Evolutionary conservation across 1,140 invertebrate species (phyloP).

Genomic region (Lordiphosa mommai): DNA sequence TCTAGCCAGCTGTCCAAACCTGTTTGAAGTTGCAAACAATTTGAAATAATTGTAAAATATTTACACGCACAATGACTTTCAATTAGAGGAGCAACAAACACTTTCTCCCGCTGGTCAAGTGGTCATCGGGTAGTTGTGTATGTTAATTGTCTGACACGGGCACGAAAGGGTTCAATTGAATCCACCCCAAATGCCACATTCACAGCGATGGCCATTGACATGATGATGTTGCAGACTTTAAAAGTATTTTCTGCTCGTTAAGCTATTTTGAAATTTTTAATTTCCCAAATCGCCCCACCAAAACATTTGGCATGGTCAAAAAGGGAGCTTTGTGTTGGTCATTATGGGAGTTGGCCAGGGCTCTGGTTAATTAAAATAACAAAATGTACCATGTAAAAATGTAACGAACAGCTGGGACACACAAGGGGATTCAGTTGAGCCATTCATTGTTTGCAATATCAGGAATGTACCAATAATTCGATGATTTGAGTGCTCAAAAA

Average conservation of each 20-base stretch:
- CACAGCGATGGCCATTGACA: conserved; percentile 1
- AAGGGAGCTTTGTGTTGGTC: conserved; percentile 33
- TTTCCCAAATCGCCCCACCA: conserved; percentile 6
- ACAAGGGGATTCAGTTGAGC: not conserved
- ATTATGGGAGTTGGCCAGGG: conserved; percentile 29
- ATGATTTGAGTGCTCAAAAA: no score
- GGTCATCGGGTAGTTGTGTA: conserved; percentile 36
- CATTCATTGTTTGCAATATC: no score
- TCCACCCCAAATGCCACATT: not conserved
- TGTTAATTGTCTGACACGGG: conserved; percentile 60
- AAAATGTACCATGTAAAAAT: not conserved
- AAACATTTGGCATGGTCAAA: not conserved
- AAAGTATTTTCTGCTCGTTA: conserved; percentile 72
- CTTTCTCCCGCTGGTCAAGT: conserved; percentile 38
- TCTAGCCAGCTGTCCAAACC: conserved; percentile 51
- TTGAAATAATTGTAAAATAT: conserved; percentile 42
- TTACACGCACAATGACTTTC: conserved; percentile 65
- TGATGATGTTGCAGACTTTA: conserved; percentile 59
- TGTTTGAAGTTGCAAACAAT: conserved; percentile 48
- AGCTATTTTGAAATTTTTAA: conserved; percentile 39
- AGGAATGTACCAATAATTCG: no score
- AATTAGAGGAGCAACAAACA: conserved; percentile 48
- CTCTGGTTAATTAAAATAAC: conserved; percentile 27
- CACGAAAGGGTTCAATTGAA: conserved; percentile 45
- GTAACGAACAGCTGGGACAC: not conserved